phyloP scores from a whole-genome alignment of 2,113 vertebrate species.

The Tiliqua scincoides region DNA sequence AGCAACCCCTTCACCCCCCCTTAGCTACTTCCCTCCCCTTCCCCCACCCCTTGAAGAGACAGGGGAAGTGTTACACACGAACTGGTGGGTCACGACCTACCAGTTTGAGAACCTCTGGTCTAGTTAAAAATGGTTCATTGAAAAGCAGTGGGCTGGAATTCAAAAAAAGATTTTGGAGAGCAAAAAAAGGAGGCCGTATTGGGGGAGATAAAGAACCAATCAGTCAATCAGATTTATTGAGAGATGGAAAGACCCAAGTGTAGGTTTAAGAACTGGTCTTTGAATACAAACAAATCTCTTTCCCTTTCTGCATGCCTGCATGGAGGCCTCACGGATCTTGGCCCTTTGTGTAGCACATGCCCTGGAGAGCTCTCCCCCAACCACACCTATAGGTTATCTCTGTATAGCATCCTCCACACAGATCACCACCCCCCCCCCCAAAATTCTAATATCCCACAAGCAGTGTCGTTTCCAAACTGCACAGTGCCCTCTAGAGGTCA shows the following conservation, averaged over 20 bases:
- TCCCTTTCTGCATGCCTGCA: too few species aligned
- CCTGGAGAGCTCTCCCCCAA: neutral
- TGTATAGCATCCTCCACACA: too few species aligned
- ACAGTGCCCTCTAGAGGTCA: constrained; percentile 1
- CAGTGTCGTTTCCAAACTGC: neutral
- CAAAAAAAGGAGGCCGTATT: neutral
- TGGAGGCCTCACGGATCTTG: neutral
- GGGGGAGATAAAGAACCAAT: neutral
- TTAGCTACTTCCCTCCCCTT: too few species aligned
- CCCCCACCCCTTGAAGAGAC: too few species aligned
- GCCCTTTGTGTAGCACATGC: neutral
- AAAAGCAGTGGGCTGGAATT: neutral
- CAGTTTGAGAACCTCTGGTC: too few species aligned
- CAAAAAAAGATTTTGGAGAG: neutral
- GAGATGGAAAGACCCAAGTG: neutral
- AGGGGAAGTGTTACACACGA: too few species aligned
- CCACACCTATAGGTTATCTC: too few species aligned
- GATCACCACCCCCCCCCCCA: neutral
- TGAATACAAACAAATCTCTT: neutral
- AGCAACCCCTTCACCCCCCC: too few species aligned
- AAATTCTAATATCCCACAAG: neutral
- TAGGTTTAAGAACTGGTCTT: neutral
- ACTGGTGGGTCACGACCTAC: too few species aligned
- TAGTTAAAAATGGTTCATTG: neutral
- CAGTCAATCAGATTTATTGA: neutral